Evolutionary conservation across 2,797 vertebrate genomes (phyloP), one percentile per base, ranked within the genome.

Genomic region (Malurus splendens): DNA sequence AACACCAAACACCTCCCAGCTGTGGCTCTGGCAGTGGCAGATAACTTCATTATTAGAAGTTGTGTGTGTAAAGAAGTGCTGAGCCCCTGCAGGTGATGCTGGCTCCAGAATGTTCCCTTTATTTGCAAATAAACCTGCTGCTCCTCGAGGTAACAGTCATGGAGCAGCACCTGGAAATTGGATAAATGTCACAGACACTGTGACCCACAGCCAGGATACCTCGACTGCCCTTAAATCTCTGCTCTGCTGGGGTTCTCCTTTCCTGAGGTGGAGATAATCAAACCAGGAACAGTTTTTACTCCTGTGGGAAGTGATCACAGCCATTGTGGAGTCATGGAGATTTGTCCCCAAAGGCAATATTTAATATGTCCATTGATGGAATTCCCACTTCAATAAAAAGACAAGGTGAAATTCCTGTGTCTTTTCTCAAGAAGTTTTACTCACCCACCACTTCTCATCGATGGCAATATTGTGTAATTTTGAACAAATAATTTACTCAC

Each of bases 161-260:
- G 44, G 55, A 66, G 39, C n/a, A 72, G 20, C 3, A 47, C 30
- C 55, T 65, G 79, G 48, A 22, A 61, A 9, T 28, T 11, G 23
- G 10, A 32, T 16, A 30, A 56, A 30, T 38, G 25, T 30, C 57
- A 24, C 41, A 13, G 67, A 2, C 14, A 20, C 27, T 7, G 52
- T 32, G 52, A 54, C 23, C 36, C 1, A 0, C 18, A 55, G 54
- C 38, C 59, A 28, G 57, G n/a, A 62, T 4, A 13, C 27, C 27
- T 23, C 0, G 0, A 4, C 17, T 0, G 1, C 20, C 27, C 45
- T 36, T 41, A 22, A 5, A 30, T 30, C 48, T 24, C n/a, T 1
- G 3, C 28, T 52, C 9, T 3, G 0, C 2, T 27, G 68, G 27
- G 12, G 0, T 27, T 4, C 0, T 48, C 52, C n/a, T 73, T 24